Percentiles rank a stretch among this genome's conserved stretches.
phyloP scores from a whole-genome alignment of 2,113 vertebrate genomes.

The Tringa solitaria region DNA sequence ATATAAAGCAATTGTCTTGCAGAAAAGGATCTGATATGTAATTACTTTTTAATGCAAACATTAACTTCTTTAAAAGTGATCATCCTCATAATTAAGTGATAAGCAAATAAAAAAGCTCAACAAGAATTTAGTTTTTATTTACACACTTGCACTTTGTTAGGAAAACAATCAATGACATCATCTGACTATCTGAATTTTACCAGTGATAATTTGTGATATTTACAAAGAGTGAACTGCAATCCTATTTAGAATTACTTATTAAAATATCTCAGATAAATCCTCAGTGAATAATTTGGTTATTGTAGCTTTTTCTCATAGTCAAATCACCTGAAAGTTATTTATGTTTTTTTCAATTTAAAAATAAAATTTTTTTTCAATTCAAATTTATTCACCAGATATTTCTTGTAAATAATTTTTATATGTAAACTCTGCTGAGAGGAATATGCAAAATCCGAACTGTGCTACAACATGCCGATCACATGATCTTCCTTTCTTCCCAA shows the following conservation, averaged over 20 bases:
- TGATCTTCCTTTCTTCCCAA: not conserved
- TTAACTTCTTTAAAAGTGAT: not conserved
- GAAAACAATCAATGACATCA: not conserved
- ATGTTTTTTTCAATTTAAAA: not conserved
- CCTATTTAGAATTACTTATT: not conserved
- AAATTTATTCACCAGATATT: not conserved
- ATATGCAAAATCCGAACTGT: not conserved
- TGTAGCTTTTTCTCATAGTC: not conserved
- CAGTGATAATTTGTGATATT: not conserved
- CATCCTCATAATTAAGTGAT: not conserved
- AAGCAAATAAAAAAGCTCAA: not conserved
- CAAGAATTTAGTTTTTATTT: not conserved
- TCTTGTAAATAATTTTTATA: not conserved
- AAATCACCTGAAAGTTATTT: not conserved
- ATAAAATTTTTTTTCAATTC: not conserved
- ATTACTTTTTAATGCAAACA: not conserved
- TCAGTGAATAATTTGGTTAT: not conserved
- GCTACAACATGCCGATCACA: not conserved
- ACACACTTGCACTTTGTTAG: accelerated
- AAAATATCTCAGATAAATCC: not conserved
- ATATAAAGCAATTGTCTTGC: not conserved
- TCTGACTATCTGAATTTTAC: not conserved
- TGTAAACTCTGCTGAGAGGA: not conserved
- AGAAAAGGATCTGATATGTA: not conserved
- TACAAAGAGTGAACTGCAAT: not conserved